phyloP scores from a whole-genome alignment of 2,113 vertebrate species.

The Balaeniceps rex region DNA sequence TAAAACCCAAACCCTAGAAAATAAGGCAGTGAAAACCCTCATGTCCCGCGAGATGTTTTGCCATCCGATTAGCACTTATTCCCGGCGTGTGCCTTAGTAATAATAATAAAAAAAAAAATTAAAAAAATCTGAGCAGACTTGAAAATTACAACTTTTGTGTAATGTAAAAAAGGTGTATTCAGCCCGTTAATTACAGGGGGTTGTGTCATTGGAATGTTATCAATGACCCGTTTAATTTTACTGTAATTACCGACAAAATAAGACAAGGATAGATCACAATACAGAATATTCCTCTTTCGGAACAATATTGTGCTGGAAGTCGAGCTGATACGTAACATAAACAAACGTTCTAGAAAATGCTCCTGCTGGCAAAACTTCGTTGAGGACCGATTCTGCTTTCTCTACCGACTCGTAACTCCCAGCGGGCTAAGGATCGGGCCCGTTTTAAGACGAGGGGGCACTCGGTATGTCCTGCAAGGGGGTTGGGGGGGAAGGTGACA shows the following conservation, averaged over 20 bases:
- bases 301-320: conserved; percentile 4
- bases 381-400: neutral
- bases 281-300: conserved; percentile 46
- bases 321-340: neutral
- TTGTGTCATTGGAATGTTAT: conserved; percentile 64
- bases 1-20: neutral
- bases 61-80: neutral
- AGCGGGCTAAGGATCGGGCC: neutral
- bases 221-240: conserved; percentile 71
- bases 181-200: conserved; percentile 62
- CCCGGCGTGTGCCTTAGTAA: neutral
- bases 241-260: conserved; percentile 70
- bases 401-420: neutral
- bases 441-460: neutral
- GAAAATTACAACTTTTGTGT: conserved; percentile 68
- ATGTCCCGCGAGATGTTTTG: neutral
- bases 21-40: neutral
- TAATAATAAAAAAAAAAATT: neutral
- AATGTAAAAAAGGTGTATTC: conserved; percentile 65
- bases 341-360: conserved; percentile 6
- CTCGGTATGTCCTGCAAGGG: neutral
- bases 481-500: neutral
- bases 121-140: neutral
- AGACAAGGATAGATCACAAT: conserved; percentile 64
- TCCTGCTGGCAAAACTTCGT: neutral